Evolutionary conservation across 1,140 invertebrate genomes (phyloP).

Genomic region (Telenomus remus): DNA sequence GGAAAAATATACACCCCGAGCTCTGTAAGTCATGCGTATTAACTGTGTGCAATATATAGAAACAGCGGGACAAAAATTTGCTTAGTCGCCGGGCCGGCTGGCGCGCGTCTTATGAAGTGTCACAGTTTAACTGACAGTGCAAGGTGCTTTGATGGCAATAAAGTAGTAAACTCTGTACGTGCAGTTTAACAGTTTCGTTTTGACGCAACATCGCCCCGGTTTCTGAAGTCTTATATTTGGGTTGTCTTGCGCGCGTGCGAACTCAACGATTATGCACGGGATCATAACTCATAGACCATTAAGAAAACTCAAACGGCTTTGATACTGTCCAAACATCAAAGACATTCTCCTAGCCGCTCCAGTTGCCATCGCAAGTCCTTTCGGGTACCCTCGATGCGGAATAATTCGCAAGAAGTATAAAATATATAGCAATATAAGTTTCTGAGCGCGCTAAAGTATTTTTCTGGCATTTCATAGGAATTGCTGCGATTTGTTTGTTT

Average conservation of each 20-base stretch:
- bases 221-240: slow-evolving; percentile 12
- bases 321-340: slow-evolving; percentile 72
- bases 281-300: slow-evolving; percentile 73
- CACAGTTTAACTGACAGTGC: slow-evolving; percentile 57
- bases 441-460: slow-evolving; percentile 2
- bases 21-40: background rate
- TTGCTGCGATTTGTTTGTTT: slow-evolving; percentile 20
- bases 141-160: slow-evolving; percentile 58
- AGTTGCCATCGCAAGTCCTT: slow-evolving; percentile 24
- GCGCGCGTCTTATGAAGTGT: slow-evolving; percentile 54
- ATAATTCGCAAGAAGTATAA: no score
- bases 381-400: background rate
- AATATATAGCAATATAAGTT: no score
- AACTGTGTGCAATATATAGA: slow-evolving; percentile 38
- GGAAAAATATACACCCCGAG: slow-evolving; percentile 25
- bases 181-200: slow-evolving; percentile 46
- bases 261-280: slow-evolving; percentile 44
- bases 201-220: slow-evolving; percentile 8
- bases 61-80: slow-evolving; percentile 38
- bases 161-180: slow-evolving; percentile 53
- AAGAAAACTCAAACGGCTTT: slow-evolving; percentile 70
- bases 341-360: slow-evolving; percentile 64
- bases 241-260: slow-evolving; percentile 17
- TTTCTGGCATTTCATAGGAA: slow-evolving; percentile 9
- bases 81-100: slow-evolving; percentile 29